Conservation (phyloP, 2,113 vertebrate genomes). For the Orycteropus afer region DNA sequence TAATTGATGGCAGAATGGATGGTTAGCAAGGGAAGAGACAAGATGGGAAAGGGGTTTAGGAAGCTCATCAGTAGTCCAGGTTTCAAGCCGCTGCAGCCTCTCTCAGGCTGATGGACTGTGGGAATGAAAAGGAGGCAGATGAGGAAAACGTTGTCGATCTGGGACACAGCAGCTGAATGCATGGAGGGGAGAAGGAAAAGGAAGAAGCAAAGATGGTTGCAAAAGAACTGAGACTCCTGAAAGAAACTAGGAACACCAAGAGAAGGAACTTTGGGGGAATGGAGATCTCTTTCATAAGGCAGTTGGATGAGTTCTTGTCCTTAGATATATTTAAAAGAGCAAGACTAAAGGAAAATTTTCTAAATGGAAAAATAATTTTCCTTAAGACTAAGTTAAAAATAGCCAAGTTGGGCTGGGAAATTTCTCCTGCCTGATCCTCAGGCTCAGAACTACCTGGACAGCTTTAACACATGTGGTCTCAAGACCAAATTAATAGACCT, state of each 20-base stretch:
- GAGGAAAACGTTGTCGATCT: neutral
- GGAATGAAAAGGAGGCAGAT: neutral
- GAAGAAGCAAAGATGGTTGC: neutral
- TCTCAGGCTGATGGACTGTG: neutral
- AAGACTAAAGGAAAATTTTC: neutral
- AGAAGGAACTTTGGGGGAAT: neutral
- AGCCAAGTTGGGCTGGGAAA: neutral
- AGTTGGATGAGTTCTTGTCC: neutral
- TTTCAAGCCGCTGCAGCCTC: neutral
- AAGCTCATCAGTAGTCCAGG: neutral
- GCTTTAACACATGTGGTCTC: neutral
- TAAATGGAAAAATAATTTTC: neutral
- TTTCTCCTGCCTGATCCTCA: neutral
- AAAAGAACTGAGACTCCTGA: neutral
- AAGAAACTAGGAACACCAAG: neutral
- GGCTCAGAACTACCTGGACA: neutral
- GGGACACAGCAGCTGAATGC: neutral
- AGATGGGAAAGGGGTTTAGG: neutral
- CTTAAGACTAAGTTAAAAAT: neutral
- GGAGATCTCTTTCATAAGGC: neutral
- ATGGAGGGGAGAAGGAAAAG: neutral
- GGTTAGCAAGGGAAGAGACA: neutral
- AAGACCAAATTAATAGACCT: neutral
- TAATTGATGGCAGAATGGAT: neutral
- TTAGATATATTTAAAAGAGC: neutral